These are phyloP conservation scores for Agrotis segetum DNA, from an alignment of 2,888 invertebrate species.

Conservation along the genomic window DNA sequence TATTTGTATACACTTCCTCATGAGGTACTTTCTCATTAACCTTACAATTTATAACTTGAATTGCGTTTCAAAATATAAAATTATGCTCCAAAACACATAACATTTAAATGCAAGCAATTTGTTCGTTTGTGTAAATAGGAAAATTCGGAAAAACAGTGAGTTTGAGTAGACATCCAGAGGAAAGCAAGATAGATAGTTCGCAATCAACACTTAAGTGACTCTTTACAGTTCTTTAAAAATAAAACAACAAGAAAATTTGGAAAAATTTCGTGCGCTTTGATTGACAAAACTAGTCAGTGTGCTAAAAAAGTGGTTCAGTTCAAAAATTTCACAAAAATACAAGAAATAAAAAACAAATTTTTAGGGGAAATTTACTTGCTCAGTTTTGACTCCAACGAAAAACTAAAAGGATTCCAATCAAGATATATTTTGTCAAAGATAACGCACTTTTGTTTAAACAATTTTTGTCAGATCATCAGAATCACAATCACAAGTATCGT, in stretches of 20 bases:
- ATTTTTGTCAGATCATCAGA: slow-evolving; percentile 6
- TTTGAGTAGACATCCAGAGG: slow-evolving; percentile 71
- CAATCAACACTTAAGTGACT: slow-evolving; percentile 78
- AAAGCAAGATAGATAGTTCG: slow-evolving; percentile 82
- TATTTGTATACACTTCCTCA: background rate
- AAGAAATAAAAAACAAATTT: background rate
- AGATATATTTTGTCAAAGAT: slow-evolving; percentile 45
- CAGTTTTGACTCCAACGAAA: slow-evolving; percentile 12
- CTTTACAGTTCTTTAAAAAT: slow-evolving; percentile 71
- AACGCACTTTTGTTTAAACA: slow-evolving; percentile 43
- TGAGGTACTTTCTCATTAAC: background rate
- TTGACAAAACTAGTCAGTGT: slow-evolving; percentile 48
- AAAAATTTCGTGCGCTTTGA: slow-evolving; percentile 47
- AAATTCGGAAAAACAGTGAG: slow-evolving; percentile 77
- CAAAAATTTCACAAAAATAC: background rate
- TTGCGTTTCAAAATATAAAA: slow-evolving; percentile 64
- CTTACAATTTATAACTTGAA: background rate
- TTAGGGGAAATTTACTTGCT: slow-evolving; percentile 29
- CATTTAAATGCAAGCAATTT: slow-evolving; percentile 84
- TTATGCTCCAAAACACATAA: slow-evolving; percentile 77
- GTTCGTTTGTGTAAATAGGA: slow-evolving; percentile 74
- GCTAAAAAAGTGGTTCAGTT: slow-evolving; percentile 6
- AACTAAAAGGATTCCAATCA: background rate
- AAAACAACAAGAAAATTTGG: slow-evolving; percentile 31
- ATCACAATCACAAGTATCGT: slow-evolving; percentile 43